Evolutionary conservation across 1,140 invertebrate species (phyloP).

Genomic region (Caenorhabditis remanei): DNA sequence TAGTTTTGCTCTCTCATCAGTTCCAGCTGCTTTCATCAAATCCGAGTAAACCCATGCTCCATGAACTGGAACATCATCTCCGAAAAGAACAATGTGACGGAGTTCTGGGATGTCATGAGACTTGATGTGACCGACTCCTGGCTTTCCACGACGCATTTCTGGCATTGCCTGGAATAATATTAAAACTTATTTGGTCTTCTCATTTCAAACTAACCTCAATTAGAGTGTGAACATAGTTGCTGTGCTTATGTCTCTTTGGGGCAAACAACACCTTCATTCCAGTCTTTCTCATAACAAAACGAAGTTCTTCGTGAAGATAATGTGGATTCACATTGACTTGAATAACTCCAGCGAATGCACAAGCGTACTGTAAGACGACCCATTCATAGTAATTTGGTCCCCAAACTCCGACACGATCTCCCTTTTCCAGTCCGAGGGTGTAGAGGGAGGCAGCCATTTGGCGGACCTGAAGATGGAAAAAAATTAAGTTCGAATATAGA

Average conservation of each 20-base stretch:
- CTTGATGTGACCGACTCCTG: constrained; percentile 64
- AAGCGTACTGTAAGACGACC: constrained; percentile 84
- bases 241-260: constrained; percentile 61
- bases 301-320: constrained; percentile 85
- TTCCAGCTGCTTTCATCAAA: constrained; percentile 63
- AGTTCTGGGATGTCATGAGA: constrained; percentile 66
- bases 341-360: constrained; percentile 84
- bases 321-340: constrained; percentile 81
- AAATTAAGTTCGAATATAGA: background rate
- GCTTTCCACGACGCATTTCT: constrained; percentile 55
- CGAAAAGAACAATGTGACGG: constrained; percentile 69
- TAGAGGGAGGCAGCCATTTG: constrained; percentile 86
- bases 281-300: constrained; percentile 82
- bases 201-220: constrained; percentile 35
- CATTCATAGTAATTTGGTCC: constrained; percentile 88
- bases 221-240: constrained; percentile 66
- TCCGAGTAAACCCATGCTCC: constrained; percentile 69
- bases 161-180: constrained; percentile 54
- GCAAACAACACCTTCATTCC: constrained; percentile 68
- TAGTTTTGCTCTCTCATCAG: constrained; percentile 78
- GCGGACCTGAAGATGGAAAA: constrained; percentile 82
- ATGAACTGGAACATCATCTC: constrained; percentile 56
- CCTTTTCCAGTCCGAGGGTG: constrained; percentile 84
- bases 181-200: background rate
- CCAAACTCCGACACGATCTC: constrained; percentile 90